Conservation (phyloP, 2,113 vertebrate species). For the Neopipo cinnamomea region DNA sequence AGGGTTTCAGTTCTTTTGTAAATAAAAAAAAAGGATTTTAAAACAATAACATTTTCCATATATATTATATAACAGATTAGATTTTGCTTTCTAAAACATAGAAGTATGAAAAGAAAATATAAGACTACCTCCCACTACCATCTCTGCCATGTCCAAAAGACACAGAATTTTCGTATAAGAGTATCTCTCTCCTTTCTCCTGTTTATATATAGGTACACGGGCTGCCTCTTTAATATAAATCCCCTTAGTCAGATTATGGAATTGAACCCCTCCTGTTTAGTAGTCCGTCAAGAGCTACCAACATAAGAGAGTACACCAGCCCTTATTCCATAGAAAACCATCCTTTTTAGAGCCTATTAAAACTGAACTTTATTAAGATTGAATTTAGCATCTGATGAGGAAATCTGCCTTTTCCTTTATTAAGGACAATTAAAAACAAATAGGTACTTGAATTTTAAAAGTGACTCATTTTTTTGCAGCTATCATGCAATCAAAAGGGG, state of each 20-base stretch:
- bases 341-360: not conserved
- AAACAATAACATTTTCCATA: not conserved
- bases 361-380: not conserved
- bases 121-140: not conserved
- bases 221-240: not conserved
- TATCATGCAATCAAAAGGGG: not conserved
- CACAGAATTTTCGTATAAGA: not conserved
- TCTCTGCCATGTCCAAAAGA: not conserved
- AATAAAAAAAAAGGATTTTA: not conserved
- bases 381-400: not conserved
- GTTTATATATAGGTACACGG: not conserved
- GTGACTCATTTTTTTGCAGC: fast-evolving
- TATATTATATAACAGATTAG: not conserved
- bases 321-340: not conserved
- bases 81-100: not conserved
- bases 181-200: not conserved
- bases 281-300: not conserved
- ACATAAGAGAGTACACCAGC: not conserved
- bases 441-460: not conserved
- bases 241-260: fast-evolving
- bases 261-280: not conserved
- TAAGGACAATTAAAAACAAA: not conserved
- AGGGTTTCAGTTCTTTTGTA: not conserved
- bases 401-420: not conserved
- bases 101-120: not conserved